Evolutionary conservation across 1,140 invertebrate species (phyloP).

Genomic region (Colletes latitarsis): DNA sequence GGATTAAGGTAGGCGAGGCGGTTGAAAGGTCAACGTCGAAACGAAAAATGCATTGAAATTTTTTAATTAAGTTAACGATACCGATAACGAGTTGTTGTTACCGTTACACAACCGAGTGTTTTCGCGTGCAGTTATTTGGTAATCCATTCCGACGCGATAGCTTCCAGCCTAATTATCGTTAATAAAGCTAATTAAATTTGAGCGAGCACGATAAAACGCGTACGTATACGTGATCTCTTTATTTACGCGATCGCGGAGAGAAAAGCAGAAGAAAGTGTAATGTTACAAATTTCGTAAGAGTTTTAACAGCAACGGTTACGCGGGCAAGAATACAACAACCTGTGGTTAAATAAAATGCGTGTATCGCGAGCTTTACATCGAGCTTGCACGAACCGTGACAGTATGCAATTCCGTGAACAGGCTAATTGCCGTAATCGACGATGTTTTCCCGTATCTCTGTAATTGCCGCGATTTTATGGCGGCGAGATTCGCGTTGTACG

Average conservation of each 20-base stretch:
- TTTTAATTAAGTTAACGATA: not conserved
- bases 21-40: too few species aligned
- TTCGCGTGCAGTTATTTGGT: not conserved
- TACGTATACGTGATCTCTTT: too few species aligned
- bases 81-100: not conserved
- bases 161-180: not conserved
- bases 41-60: not conserved
- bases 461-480: conserved; percentile 12
- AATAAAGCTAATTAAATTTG: not conserved
- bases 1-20: too few species aligned
- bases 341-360: conserved; percentile 12
- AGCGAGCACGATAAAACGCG: not conserved
- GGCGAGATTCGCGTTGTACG: not conserved
- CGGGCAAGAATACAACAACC: not conserved
- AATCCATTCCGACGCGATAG: conserved; percentile 19
- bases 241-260: not conserved
- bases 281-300: not conserved
- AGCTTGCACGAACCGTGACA: not conserved
- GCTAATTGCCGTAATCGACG: conserved; percentile 37
- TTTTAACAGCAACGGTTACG: not conserved
- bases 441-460: conserved; percentile 24
- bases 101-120: not conserved
- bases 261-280: not conserved
- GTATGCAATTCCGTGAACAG: not conserved
- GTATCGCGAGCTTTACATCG: not conserved